Conservation (phyloP, 1,140 invertebrate species). For the Matsumurasca onukii region DNA sequence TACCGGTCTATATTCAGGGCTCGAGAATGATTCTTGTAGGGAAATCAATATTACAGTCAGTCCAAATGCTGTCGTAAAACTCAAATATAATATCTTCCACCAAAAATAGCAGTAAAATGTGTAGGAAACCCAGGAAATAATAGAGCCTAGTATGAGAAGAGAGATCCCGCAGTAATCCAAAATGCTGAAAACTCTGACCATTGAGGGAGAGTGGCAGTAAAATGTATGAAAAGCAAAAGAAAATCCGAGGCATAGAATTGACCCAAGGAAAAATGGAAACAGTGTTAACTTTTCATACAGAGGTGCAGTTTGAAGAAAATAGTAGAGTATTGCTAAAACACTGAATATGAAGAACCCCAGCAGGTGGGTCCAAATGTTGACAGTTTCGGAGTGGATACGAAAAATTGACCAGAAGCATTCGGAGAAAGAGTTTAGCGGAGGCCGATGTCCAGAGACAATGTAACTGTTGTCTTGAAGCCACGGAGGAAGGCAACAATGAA, state of each 20-base stretch:
- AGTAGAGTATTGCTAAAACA: conserved; percentile 81
- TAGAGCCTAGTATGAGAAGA: conserved; percentile 96
- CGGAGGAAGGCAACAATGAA: too few species aligned
- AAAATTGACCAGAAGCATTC: conserved; percentile 98
- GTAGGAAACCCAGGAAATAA: conserved; percentile 99
- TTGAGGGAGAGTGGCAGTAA: conserved; percentile 95
- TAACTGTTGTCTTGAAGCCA: conserved; percentile 99
- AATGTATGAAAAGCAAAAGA: conserved; percentile 98
- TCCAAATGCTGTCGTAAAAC: neutral
- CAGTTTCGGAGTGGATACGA: conserved; percentile 88
- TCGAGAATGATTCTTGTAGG: neutral
- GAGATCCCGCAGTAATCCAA: conserved; percentile 98
- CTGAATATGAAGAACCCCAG: conserved; percentile 77
- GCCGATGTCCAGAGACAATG: conserved; percentile 89
- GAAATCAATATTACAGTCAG: neutral
- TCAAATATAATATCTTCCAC: conserved; percentile 46
- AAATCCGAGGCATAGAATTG: conserved; percentile 95
- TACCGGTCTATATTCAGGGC: neutral
- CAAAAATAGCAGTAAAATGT: conserved; percentile 95
- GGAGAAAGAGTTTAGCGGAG: conserved; percentile 91
- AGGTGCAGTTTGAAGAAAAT: conserved; percentile 72
- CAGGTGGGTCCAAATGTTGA: conserved; percentile 97
- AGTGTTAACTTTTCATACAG: conserved; percentile 88
- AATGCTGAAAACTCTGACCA: conserved; percentile 79
- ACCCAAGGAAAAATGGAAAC: conserved; percentile 90